A percentile compares a stretch with the other conserved stretches of the same genome.
phyloP scores from a whole-genome alignment of 2,113 vertebrate genomes.

The Phainopepla nitens region DNA sequence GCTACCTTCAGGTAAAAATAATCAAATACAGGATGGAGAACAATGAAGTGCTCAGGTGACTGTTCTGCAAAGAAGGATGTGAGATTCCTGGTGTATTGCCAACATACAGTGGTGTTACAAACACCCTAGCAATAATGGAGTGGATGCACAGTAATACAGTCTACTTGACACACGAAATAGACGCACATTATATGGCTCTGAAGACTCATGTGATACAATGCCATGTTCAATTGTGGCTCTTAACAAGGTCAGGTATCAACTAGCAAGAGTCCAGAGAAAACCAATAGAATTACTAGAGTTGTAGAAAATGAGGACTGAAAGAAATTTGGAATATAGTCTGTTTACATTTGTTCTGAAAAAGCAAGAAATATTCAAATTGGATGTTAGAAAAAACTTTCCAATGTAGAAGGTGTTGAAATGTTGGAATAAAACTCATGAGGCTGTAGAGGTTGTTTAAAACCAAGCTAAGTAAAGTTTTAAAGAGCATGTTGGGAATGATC shows the following conservation, averaged over 20 bases:
- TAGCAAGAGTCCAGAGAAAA: background rate
- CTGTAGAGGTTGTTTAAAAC: background rate
- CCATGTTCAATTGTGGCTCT: background rate
- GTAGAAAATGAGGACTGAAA: background rate
- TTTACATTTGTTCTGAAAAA: background rate
- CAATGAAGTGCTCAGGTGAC: background rate
- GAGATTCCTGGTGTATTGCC: background rate
- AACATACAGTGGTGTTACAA: background rate
- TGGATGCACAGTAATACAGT: background rate
- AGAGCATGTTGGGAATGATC: background rate
- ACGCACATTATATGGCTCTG: background rate
- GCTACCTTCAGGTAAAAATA: background rate
- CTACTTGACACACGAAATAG: background rate
- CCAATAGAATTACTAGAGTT: background rate
- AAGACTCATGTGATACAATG: background rate
- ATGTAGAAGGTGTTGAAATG: background rate
- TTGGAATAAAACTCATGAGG: background rate
- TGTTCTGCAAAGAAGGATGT: background rate
- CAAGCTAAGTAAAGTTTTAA: background rate
- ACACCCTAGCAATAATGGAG: accelerated
- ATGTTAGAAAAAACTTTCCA: background rate
- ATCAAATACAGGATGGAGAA: background rate
- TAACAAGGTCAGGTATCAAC: background rate
- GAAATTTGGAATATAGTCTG: background rate
- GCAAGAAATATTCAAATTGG: background rate